Conservation (phyloP, 2,113 vertebrate genomes). For the Tetraodon nigroviridis region DNA sequence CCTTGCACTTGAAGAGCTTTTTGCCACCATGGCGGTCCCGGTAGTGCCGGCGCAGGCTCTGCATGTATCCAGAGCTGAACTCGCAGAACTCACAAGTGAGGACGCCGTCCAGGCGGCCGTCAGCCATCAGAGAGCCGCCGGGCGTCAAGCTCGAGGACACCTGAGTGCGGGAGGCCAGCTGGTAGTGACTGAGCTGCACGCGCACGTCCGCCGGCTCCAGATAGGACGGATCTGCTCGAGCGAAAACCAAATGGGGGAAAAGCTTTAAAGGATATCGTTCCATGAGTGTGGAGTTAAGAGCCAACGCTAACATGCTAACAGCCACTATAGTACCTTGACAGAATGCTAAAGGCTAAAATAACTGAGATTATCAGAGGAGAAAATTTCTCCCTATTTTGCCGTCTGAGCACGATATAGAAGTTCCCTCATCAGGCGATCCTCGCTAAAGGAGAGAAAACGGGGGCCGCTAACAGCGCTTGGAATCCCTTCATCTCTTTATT, state of each 20-base stretch:
- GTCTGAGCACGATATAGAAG: too few relatives aligned
- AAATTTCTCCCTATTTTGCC: too few relatives aligned
- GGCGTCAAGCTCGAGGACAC: constrained; percentile 74
- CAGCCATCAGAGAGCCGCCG: constrained; percentile 60
- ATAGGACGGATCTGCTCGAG: constrained; percentile 78
- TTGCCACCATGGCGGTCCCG: constrained; percentile 95
- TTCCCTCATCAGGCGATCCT: too few relatives aligned
- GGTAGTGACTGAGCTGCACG: constrained; percentile 92
- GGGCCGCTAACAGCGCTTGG: constrained; percentile 11
- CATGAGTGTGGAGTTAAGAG: too few relatives aligned
- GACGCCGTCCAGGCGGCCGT: constrained; percentile 74
- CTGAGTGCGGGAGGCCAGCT: constrained; percentile 86
- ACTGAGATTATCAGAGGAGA: too few relatives aligned
- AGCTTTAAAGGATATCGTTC: neutral
- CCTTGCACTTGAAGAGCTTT: constrained; percentile 99
- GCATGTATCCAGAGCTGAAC: constrained; percentile 98
- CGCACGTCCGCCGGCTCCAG: constrained; percentile 90
- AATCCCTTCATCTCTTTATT: constrained; percentile 17
- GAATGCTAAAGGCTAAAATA: too few relatives aligned
- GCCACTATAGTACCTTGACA: too few relatives aligned
- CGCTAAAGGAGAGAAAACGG: neutral
- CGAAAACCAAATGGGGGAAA: neutral
- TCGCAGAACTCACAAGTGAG: constrained; percentile 98
- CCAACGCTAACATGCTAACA: too few relatives aligned
- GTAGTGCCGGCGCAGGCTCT: constrained; percentile 97